Conservation (phyloP, 1,140 invertebrate species). For the Sitophilus oryzae region DNA sequence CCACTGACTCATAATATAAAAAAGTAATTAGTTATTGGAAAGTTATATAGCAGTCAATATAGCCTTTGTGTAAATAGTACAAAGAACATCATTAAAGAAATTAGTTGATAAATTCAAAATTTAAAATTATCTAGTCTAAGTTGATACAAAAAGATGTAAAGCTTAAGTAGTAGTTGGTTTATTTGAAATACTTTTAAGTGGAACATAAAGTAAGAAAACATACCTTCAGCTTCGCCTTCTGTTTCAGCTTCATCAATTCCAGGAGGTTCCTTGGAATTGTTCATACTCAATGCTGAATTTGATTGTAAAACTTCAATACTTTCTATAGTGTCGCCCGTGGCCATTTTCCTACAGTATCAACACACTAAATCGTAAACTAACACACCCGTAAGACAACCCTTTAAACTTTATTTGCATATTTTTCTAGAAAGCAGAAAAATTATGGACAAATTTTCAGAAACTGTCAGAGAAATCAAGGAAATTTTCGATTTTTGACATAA, state of each 20-base stretch:
- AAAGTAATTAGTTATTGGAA: not conserved
- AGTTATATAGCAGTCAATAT: not conserved
- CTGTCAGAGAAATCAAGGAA: constrained; percentile 13
- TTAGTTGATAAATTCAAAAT: too few species aligned
- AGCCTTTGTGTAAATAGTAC: too few species aligned
- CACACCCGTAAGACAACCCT: constrained; percentile 5
- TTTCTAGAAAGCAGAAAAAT: constrained; percentile 18
- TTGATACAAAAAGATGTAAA: too few species aligned
- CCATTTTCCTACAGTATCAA: constrained; percentile 51
- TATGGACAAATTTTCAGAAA: constrained; percentile 23
- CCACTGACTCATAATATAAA: not conserved
- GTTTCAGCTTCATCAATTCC: constrained; percentile 26
- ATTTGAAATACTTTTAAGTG: not conserved
- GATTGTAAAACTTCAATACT: constrained; percentile 55
- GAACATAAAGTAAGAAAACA: constrained; percentile 12
- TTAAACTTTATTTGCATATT: constrained; percentile 21
- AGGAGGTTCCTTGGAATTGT: constrained; percentile 35
- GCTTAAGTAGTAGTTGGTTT: too few species aligned
- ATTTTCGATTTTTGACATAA: constrained; percentile 28
- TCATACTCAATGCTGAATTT: constrained; percentile 32
- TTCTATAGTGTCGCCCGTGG: constrained; percentile 61
- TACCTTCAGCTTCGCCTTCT: constrained; percentile 36
- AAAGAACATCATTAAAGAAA: too few species aligned
- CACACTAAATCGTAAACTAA: constrained; percentile 11
- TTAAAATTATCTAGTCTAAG: too few species aligned